Evolutionary conservation across 2,797 vertebrate species (phyloP), one percentile per base, ranked within the genome.

Genomic region (Sternotherus odoratus): DNA sequence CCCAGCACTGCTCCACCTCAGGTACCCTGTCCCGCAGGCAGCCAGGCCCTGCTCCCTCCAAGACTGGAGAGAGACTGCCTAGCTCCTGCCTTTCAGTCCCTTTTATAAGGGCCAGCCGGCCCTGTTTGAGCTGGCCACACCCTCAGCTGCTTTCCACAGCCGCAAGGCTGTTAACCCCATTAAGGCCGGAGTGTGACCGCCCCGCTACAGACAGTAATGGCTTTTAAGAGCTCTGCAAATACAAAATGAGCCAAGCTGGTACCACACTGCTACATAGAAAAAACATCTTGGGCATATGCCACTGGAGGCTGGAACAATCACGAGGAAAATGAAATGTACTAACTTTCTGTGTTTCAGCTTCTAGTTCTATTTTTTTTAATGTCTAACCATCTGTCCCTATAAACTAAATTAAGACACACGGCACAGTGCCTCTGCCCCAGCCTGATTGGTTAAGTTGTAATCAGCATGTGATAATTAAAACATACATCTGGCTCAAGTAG

Each of bases 381-480:
- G n/a, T 85, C 85, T 83, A 10, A 13, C 2, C 82, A 53, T 79
- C 87, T 91, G 90, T 79, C 12, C 13, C 17, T 89, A 21, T 79
- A 82, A 92, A 83, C 89, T 88, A 91, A 94, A 83, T 91, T 87
- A 87, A 89, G 49, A 89, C 89, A 88, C 50, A 85, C 39, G 92
- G 90, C 21, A 49, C 87, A 82, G 69, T 56, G 78, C 85, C 79
- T 91, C 72, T 92, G 79, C 89, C 0, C 0, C 60, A 88, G 43
- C 74, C 51, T 86, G 51, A 28, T 95, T 95, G 74, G 74, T 85
- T 95, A 91, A 92, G 81, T 81, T 56, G 53, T 91, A 84, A 84
- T 95, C n/a, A 72, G 74, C 83, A 93, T 79, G 91, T 93, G 88
- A 79, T 88, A 86, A 83, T 95, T 96, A 93, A 91, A 91, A 83